Percentiles rank a stretch among this genome's conserved stretches.
phyloP scores from a whole-genome alignment of 2,113 vertebrate species.

The Struthidea cinerea region DNA sequence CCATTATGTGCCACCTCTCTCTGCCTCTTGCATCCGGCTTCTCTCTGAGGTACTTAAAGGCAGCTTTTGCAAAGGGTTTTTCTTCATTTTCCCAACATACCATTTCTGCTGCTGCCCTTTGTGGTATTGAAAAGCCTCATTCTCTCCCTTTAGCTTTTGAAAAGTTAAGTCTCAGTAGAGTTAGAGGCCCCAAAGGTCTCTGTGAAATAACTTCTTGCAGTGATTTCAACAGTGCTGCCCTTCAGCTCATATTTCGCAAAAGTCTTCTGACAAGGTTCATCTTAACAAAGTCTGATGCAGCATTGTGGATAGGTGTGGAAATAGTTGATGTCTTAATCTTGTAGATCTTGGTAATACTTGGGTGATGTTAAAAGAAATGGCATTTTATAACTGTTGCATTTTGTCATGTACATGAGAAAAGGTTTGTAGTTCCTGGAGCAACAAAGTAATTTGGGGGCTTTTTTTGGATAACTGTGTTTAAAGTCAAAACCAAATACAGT shows the following conservation, averaged over 20 bases:
- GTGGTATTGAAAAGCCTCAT: neutral
- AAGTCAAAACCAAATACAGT: neutral
- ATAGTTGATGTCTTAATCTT: neutral
- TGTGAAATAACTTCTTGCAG: neutral
- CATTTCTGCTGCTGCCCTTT: neutral
- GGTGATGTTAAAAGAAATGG: neutral
- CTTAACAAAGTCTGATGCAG: neutral
- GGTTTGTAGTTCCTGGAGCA: neutral
- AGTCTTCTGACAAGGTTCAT: neutral
- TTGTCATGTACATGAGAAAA: neutral
- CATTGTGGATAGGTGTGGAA: neutral
- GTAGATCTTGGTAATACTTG: neutral
- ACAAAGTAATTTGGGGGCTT: neutral
- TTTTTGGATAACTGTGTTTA: neutral
- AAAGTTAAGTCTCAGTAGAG: neutral
- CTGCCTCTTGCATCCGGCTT: neutral
- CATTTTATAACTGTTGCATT: neutral
- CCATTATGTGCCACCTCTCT: neutral
- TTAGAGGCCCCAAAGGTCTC: neutral
- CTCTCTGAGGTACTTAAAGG: neutral
- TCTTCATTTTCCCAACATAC: neutral
- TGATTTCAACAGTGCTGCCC: neutral
- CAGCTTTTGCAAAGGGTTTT: neutral
- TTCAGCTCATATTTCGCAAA: conserved; percentile 10
- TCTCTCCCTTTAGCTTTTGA: neutral